phyloP scores from a whole-genome alignment of 1,140 invertebrate genomes.

The Pteromalus puparum region DNA sequence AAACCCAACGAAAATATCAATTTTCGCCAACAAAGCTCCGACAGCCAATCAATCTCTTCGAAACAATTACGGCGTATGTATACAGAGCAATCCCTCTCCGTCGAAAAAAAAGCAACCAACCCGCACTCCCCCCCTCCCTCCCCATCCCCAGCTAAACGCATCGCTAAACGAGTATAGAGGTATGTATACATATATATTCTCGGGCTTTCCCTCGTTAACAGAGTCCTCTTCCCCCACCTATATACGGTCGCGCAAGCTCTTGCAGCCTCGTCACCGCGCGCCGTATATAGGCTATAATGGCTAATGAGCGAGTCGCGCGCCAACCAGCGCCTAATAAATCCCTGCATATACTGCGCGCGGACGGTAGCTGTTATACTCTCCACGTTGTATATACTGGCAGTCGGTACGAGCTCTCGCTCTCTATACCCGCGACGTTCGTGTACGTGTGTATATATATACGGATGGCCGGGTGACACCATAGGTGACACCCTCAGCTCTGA shows the following conservation, averaged over 20 bases:
- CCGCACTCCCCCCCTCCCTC: no score
- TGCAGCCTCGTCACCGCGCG: background rate
- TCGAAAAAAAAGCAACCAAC: background rate
- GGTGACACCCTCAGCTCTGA: background rate
- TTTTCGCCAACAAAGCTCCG: no score
- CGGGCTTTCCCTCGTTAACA: background rate
- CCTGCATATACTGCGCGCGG: background rate
- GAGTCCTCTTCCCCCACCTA: background rate
- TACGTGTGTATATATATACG: no score
- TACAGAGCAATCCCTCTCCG: no score
- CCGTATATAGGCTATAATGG: background rate
- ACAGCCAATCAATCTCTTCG: no score
- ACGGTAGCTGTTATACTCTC: background rate
- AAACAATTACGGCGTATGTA: no score
- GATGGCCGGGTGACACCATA: no score
- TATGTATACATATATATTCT: background rate
- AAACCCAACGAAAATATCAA: no score
- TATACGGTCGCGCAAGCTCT: background rate
- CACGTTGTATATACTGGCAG: background rate
- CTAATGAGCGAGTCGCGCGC: constrained; percentile 8
- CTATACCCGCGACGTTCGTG: background rate
- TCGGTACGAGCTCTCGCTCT: background rate
- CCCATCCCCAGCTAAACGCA: background rate
- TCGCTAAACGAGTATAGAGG: background rate
- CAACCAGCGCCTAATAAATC: background rate